A percentile compares a stretch with the other conserved stretches of the same genome.
These are phyloP conservation scores for Agrochola litura DNA, from an alignment of 2,888 invertebrate genomes.

Conservation along the genomic window DNA sequence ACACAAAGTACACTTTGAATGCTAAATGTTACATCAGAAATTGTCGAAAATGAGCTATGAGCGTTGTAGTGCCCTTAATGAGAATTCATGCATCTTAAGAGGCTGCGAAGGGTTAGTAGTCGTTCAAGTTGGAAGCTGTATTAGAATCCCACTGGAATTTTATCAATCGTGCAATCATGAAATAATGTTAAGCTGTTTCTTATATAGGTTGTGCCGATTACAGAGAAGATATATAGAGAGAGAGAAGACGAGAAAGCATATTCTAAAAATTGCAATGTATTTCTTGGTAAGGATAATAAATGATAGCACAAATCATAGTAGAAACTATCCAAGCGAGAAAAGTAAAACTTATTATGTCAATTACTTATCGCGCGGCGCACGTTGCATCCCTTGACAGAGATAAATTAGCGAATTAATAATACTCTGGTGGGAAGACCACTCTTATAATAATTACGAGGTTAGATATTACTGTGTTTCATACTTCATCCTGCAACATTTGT, in stretches of 20 bases:
- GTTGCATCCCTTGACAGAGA: conserved; percentile 49
- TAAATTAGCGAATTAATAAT: conserved; percentile 49
- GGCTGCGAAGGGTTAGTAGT: background rate
- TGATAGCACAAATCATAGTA: conserved; percentile 19
- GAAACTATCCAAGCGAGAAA: conserved; percentile 23
- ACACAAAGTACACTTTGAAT: conserved; percentile 71
- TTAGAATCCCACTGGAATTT: background rate
- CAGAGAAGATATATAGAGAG: background rate
- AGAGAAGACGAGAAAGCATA: background rate
- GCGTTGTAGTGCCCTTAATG: conserved; percentile 10
- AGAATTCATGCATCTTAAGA: conserved; percentile 23
- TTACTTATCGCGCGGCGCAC: conserved; percentile 46
- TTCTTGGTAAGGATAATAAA: conserved; percentile 7
- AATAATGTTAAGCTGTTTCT: background rate
- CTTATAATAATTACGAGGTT: conserved; percentile 3
- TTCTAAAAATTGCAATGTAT: conserved; percentile 1
- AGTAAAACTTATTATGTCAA: conserved; percentile 40
- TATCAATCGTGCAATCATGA: background rate
- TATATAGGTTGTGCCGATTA: background rate
- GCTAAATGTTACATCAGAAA: conserved; percentile 60
- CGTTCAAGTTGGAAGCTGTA: background rate
- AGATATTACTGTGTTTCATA: background rate
- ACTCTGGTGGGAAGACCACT: conserved; percentile 19
- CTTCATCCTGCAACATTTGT: background rate
- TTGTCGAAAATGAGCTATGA: conserved; percentile 21